phyloP scores from a whole-genome alignment of 2,797 vertebrate species.

The Peromyscus attwateri region DNA sequence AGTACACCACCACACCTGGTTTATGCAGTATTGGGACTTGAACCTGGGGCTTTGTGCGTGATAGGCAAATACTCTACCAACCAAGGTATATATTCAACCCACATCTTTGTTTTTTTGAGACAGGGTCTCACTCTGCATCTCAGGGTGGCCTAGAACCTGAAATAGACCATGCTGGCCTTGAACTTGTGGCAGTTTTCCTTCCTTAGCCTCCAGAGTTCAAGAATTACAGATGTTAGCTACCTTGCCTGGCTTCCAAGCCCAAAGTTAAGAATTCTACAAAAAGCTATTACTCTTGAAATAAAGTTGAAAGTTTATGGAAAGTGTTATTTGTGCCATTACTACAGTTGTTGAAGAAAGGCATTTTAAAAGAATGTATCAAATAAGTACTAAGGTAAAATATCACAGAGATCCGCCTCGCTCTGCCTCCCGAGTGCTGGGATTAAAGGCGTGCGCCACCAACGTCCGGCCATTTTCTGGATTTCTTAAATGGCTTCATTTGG shows the following conservation, averaged over 20 bases:
- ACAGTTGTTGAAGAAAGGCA: neutral
- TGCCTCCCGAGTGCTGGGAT: too few species aligned
- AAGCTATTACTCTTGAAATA: slow-evolving; percentile 32
- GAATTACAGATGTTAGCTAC: neutral
- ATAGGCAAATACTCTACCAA: neutral
- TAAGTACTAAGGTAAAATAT: slow-evolving; percentile 18
- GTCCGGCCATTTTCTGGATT: slow-evolving; percentile 13
- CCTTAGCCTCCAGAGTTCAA: neutral
- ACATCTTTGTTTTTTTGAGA: neutral
- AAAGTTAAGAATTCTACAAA: too few species aligned
- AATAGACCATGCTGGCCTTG: neutral
- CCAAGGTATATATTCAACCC: neutral
- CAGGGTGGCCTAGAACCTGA: neutral
- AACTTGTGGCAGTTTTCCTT: neutral
- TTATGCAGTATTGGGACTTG: neutral
- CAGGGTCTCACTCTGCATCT: neutral
- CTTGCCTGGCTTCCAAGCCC: neutral
- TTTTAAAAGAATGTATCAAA: slow-evolving; percentile 29
- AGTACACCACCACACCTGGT: neutral
- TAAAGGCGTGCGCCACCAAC: too few species aligned
- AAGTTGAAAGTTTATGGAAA: slow-evolving; percentile 46
- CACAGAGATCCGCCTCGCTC: slow-evolving; percentile 10
- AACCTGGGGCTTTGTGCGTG: neutral
- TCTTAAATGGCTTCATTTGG: slow-evolving; percentile 28
- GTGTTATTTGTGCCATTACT: neutral